Base-by-base conservation (phyloP, 1,140 invertebrate genomes). In the Coelopa frigida region DNA sequence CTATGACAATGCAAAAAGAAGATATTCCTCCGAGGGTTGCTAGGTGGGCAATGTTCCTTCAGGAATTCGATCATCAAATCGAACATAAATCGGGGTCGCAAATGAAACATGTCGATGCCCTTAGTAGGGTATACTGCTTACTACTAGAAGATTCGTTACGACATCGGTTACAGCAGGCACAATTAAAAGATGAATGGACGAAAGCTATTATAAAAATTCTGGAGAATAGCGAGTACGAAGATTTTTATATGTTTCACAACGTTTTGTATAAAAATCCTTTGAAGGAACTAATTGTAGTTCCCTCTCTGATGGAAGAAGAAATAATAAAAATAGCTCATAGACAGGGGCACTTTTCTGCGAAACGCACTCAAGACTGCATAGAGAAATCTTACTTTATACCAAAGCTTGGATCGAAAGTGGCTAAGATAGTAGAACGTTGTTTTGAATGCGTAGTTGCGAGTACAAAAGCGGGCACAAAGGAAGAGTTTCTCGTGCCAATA, bases 311-410 rank as follows among this genome's bases (percentile, higher is more conserved):
- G 52, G 49, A 59, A 41, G 45, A 43, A 24, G 56, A 68, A 38
- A 57, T 68, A 11, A 59, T 66, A 24, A 47, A 37, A 23, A 57
- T 33, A 39, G 51, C 47, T 12, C 69, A 72, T 40, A 56, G 59
- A 33, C 53, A 53, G 31, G 64, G 65, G 20, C 66, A 72, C 58
- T 68, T 73, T 54, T 52, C 50, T 6, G 46, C 58, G 2, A 53
- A 38, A 20, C 73, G 73, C 47, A 72, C 58, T 1, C 55, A 63
- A 50, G 63, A 66, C 14, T 21, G 60, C 4, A 56, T 73, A 2
- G 51, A 45, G 15, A 55, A 57, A 53, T 61, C 73, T 10, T 73
- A 59, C 53, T 72, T 49, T 36, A 64, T 73, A 32, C 43, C 58
- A 5, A 60, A 70, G 4, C 10, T 72, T 23, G 32, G 48, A 26